These are phyloP conservation scores for Helicolenus hilgendorfi DNA, from an alignment of 2,797 vertebrate genomes.

Conservation along the genomic window DNA sequence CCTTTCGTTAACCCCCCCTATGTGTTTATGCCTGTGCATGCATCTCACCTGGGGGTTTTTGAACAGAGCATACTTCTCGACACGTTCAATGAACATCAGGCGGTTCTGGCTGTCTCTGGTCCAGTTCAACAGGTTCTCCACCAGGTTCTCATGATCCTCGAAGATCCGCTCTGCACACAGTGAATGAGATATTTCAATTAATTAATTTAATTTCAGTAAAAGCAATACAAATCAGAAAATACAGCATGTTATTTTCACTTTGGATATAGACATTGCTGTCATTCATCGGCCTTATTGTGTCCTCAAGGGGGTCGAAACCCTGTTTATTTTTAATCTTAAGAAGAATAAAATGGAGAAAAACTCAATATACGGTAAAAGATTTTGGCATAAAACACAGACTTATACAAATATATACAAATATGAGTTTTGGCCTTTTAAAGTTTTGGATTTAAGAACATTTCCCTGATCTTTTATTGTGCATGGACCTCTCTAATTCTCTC, in stretches of 20 bases:
- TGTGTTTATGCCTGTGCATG: neutral
- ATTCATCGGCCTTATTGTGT: neutral
- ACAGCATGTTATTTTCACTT: neutral
- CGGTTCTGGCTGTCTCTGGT: slow-evolving; percentile 98
- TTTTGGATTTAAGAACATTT: neutral
- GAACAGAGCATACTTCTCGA: slow-evolving; percentile 98
- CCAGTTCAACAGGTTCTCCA: slow-evolving; percentile 99
- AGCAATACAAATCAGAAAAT: neutral
- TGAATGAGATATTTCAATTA: neutral
- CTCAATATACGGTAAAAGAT: neutral
- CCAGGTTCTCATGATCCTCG: slow-evolving; percentile 98
- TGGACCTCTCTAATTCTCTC: too few relatives aligned
- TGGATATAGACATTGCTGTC: neutral
- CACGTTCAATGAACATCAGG: slow-evolving; percentile 97
- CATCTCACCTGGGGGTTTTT: slow-evolving; percentile 96
- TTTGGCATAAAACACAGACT: neutral
- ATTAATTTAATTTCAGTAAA: neutral
- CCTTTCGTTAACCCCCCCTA: neutral
- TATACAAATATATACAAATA: neutral
- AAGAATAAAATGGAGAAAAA: neutral
- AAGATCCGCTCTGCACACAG: slow-evolving; percentile 94
- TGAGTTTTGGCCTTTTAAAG: neutral
- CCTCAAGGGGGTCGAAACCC: fast-evolving
- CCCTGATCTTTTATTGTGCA: neutral
- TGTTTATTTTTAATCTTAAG: neutral